Evolutionary conservation across 2,888 invertebrate genomes (phyloP), one percentile per base, ranked within the genome.

Genomic region (Agrochola macilenta): DNA sequence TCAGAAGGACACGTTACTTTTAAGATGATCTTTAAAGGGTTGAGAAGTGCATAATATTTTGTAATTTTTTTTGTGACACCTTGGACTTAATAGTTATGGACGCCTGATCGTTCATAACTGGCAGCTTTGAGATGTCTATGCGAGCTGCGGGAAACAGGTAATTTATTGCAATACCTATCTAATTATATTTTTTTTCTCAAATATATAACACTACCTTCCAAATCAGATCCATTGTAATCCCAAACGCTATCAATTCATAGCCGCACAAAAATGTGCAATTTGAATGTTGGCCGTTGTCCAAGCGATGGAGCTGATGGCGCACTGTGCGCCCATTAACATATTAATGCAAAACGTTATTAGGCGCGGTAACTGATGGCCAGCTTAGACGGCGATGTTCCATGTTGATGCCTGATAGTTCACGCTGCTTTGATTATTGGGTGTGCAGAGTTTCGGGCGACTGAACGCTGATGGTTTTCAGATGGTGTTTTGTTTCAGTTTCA

Each of bases 291-390:
- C 92, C 76, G 57, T 23, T 64, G 79, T 89, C 90, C 92, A 92
- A 79, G 71, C 64, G 68, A 75, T 83, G 71, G 30, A 12, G 26
- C 65, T 39, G 66, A 35, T 71, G 76, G 70, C 73, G 81, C 91
- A 87, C 87, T 89, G 90, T 88, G 89, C 84, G 43, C 73, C 85
- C 74, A 91, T 93, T 92, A 91, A 87, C 93, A 92, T 92, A 92
- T 90, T 91, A 91, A 92, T 92, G 86, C 69, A 78, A 76, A 87
- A 84, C 86, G 89, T 86, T 89, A 91, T 91, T 91, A 91, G 86
- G 75, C 69, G 54, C 65, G 71, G 84, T 88, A 84, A 88, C 87
- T 81, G 89, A 90, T 90, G 88, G 82, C 63, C 52, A 52, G 76
- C 82, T 88, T 85, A 79, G 81, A 85, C 70, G 75, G 70, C 63